Evolutionary conservation across 92 coral and sea anemone species (phyloP).

Genomic region (Heteractis magnifica): DNA sequence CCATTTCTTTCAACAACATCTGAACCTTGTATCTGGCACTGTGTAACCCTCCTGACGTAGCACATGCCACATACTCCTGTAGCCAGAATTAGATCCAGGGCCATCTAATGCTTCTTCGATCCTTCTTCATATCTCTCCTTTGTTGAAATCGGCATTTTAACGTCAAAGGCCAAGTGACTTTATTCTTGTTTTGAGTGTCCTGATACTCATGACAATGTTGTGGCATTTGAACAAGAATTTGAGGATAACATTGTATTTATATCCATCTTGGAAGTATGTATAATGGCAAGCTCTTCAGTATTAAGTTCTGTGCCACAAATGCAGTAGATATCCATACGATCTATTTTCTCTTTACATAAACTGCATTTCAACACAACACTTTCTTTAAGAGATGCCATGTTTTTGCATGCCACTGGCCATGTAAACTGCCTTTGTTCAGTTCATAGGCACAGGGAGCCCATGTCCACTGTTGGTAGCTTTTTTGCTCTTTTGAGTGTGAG

Average conservation of each 20-base stretch:
- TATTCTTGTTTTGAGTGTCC: slow-evolving; percentile 42
- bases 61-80: slow-evolving; percentile 55
- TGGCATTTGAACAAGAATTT: slow-evolving; percentile 21
- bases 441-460: not conserved
- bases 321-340: slow-evolving; percentile 19
- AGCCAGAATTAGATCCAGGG: slow-evolving; percentile 38
- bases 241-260: slow-evolving; percentile 43
- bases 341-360: slow-evolving; percentile 19
- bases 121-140: slow-evolving; percentile 23
- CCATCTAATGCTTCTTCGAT: slow-evolving; percentile 51
- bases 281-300: slow-evolving; percentile 33
- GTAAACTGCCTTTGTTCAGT: not conserved
- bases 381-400: not conserved
- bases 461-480: not conserved
- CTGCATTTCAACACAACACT: not conserved
- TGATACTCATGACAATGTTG: slow-evolving; percentile 33
- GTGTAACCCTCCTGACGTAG: slow-evolving; percentile 34
- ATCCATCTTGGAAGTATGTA: slow-evolving; percentile 38
- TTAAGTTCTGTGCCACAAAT: slow-evolving; percentile 35
- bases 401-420: not conserved
- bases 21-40: slow-evolving; percentile 43
- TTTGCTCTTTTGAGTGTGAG: too few relatives aligned
- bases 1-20: slow-evolving; percentile 36
- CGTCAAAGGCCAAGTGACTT: slow-evolving; percentile 45
- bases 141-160: slow-evolving; percentile 23